Percentiles rank a stretch among this genome's conserved stretches.
phyloP scores from a whole-genome alignment of 2,888 invertebrate species.

The Malacosoma neustria region DNA sequence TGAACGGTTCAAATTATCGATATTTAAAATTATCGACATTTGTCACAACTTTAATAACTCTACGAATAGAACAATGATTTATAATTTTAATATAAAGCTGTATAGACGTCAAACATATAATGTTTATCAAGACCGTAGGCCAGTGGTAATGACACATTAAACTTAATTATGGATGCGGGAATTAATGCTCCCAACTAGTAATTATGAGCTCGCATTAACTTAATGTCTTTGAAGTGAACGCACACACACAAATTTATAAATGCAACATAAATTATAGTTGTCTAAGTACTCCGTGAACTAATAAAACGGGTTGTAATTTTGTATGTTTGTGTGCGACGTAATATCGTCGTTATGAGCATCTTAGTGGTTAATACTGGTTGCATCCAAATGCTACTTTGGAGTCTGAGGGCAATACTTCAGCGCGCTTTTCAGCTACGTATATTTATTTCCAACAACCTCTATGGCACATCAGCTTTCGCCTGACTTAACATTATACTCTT shows the following conservation, averaged over 20 bases:
- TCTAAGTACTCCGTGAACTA: background rate
- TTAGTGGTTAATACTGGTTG: no score
- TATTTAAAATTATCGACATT: no score
- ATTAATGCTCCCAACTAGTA: slow-evolving; percentile 69
- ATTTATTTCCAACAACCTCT: no score
- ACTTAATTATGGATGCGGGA: slow-evolving; percentile 72
- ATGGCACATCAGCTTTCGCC: no score
- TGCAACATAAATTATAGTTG: slow-evolving; percentile 7
- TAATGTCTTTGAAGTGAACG: slow-evolving; percentile 64
- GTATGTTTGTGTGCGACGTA: slow-evolving; percentile 7
- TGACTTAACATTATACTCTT: no score
- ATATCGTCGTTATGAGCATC: no score
- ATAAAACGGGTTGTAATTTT: background rate
- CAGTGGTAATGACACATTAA: slow-evolving; percentile 68
- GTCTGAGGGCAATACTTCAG: no score
- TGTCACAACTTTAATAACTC: background rate
- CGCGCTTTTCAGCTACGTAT: no score
- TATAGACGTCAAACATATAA: slow-evolving; percentile 55
- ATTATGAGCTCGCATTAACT: slow-evolving; percentile 72
- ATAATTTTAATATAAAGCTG: slow-evolving; percentile 53
- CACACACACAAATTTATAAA: slow-evolving; percentile 15
- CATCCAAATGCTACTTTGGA: no score
- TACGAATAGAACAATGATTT: slow-evolving; percentile 30
- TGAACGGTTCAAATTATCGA: no score
- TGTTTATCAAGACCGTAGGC: slow-evolving; percentile 70